Evolutionary conservation across 2,113 vertebrate species (phyloP), one percentile per base, ranked within the genome.

Genomic region (Agapornis roseicollis): DNA sequence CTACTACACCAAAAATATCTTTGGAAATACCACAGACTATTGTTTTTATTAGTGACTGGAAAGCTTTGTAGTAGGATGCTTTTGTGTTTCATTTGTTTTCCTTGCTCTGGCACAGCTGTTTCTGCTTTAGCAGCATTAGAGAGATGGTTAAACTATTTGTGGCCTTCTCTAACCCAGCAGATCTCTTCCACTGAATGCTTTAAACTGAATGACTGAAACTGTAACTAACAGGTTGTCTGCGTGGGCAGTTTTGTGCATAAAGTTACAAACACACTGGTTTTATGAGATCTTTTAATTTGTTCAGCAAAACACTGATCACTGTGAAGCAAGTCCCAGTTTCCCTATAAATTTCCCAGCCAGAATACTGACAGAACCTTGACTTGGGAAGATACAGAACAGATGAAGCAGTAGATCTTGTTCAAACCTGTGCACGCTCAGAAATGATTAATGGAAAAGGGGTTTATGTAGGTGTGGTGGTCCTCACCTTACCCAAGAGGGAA

Each of bases 41-140:
- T 98, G 97, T 97, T 98, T 98, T 98, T 98, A 97, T 98, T 98
- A 98, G 97, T 96, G 93, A 97, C 96, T 96, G 96, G 90, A 97
- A 95, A 94, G 97, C 97, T 98, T 97, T 98, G 97, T 98, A 98
- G 97, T 98, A 95, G 95, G 95, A 97, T 88, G 95, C 95, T 97
- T 97, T 96, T 94, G 90, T 97, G 94, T 96, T 96, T 96, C 97
- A 97, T 98, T 97, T 98, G 97, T 98, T 97, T 97, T 98, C 96
- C 96, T 98, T 97, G 95, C 97, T 96, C 85, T 97, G 94, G 84
- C 88, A 96, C 98, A 98, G 97, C 97, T 98, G 98, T 33, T 98
- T 98, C 97, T 98, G 96, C 96, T 98, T 98, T 98, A 98, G 96
- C 86, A 95, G 94, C 97, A 92, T 94, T 95, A 94, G 93, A 96